phyloP scores from a whole-genome alignment of 53 echinoderm and acorn worm species.

The Pentamera pediparva region DNA sequence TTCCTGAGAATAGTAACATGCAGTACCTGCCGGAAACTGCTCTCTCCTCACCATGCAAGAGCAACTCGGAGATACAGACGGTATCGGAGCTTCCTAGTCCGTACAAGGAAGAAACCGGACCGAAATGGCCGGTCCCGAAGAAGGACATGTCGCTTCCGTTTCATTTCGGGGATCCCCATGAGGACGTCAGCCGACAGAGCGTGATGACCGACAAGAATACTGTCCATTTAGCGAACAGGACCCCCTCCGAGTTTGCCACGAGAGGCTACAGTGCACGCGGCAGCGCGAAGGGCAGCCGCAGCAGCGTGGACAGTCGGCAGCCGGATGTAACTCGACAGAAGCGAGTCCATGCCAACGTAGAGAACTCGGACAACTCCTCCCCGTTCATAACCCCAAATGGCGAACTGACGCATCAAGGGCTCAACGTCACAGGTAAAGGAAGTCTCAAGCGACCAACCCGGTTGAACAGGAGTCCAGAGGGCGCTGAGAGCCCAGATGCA shows the following conservation, averaged over 20 bases:
- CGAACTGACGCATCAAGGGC: slow-evolving; percentile 66
- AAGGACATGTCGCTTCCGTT: slow-evolving; percentile 59
- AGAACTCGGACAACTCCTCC: slow-evolving; percentile 54
- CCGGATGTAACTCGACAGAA: slow-evolving; percentile 5
- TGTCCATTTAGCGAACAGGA: slow-evolving; percentile 59
- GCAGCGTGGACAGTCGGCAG: slow-evolving; percentile 37
- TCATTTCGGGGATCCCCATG: slow-evolving; percentile 38
- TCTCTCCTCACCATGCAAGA: slow-evolving; percentile 64
- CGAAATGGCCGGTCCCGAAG: slow-evolving; percentile 44
- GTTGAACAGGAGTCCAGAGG: slow-evolving; percentile 51
- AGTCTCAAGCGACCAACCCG: slow-evolving; percentile 23
- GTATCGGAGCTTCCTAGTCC: slow-evolving; percentile 57
- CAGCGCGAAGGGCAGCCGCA: slow-evolving; percentile 60
- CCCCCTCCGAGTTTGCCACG: slow-evolving; percentile 59
- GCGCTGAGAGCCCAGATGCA: slow-evolving; percentile 42
- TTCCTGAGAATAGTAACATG: slow-evolving; percentile 58
- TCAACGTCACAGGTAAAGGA: slow-evolving; percentile 49
- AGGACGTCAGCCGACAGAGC: slow-evolving; percentile 72
- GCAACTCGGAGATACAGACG: slow-evolving; percentile 43
- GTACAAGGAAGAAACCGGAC: slow-evolving; percentile 56
- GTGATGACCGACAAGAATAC: slow-evolving; percentile 75
- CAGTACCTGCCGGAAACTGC: slow-evolving; percentile 57
- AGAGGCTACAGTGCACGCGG: slow-evolving; percentile 47
- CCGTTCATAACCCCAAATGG: slow-evolving; percentile 77
- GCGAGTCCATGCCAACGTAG: slow-evolving; percentile 50